Percentiles rank a stretch among this genome's conserved stretches.
These are phyloP conservation scores for Cactoblastis cactorum DNA, from an alignment of 2,888 invertebrate genomes.

Conservation along the genomic window DNA sequence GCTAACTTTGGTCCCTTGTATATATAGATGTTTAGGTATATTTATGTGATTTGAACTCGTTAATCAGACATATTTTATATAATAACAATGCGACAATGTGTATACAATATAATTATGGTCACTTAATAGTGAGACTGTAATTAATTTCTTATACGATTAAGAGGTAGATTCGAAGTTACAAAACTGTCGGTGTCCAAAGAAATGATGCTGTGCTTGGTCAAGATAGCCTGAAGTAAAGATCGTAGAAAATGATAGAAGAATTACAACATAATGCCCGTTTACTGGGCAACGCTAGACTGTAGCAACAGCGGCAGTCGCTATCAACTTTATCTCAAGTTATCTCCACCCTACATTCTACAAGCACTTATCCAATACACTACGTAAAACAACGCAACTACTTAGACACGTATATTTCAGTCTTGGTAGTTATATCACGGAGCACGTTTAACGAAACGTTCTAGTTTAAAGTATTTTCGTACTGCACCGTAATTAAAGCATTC, in stretches of 20 bases:
- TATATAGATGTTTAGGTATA: constrained; percentile 20
- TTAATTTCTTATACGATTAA: constrained; percentile 60
- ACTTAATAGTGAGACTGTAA: constrained; percentile 44
- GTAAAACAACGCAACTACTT: constrained; percentile 56
- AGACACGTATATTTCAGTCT: constrained; percentile 75
- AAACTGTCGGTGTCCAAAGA: constrained; percentile 42
- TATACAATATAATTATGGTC: constrained; percentile 26
- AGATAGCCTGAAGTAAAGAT: constrained; percentile 2
- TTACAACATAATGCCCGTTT: background rate
- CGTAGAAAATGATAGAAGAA: background rate
- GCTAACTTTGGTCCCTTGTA: constrained; percentile 31
- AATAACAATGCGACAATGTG: constrained; percentile 28
- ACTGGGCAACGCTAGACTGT: background rate
- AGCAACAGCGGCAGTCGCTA: background rate
- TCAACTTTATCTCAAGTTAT: constrained; percentile 16
- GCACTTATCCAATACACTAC: constrained; percentile 56
- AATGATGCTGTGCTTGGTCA: constrained; percentile 18
- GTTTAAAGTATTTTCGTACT: constrained; percentile 76
- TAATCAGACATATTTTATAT: constrained; percentile 20
- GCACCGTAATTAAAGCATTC: constrained; percentile 62
- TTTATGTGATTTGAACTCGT: constrained; percentile 25
- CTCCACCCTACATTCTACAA: constrained; percentile 31
- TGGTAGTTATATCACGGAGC: constrained; percentile 70
- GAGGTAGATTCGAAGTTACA: constrained; percentile 78
- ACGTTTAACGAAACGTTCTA: constrained; percentile 51